A percentile compares a stretch with the other conserved stretches of the same genome.
These are phyloP conservation scores for Semnopithecus entellus DNA, from an alignment of 2,113 vertebrate species.

Conservation along the genomic window DNA sequence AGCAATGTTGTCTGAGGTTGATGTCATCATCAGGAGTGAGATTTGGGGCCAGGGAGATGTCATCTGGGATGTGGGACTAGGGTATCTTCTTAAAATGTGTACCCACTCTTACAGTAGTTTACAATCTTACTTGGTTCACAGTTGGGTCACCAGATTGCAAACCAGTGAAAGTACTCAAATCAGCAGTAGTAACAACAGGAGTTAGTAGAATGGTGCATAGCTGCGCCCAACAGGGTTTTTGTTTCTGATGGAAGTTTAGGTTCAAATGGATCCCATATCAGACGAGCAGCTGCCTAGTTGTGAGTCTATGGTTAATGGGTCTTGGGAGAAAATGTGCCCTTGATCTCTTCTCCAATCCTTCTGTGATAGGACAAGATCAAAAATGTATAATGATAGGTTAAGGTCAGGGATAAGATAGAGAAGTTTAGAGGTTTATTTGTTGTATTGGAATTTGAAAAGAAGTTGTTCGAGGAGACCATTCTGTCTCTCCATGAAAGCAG, in stretches of 20 bases:
- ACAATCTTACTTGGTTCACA: too few relatives aligned
- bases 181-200: not conserved
- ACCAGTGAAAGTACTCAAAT: not conserved
- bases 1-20: not conserved
- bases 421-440: too few relatives aligned
- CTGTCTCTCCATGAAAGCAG: too few relatives aligned
- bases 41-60: not conserved
- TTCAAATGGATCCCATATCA: not conserved
- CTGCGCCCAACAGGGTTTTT: not conserved
- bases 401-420: too few relatives aligned
- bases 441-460: too few relatives aligned
- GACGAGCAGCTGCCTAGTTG: not conserved
- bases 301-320: not conserved
- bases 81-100: not conserved
- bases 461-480: too few relatives aligned
- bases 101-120: not conserved
- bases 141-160: not conserved
- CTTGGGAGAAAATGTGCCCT: not conserved
- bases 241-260: not conserved
- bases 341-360: not conserved
- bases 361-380: not conserved
- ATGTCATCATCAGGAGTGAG: not conserved
- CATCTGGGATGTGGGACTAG: not conserved
- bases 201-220: not conserved
- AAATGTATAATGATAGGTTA: not conserved